Evolutionary conservation across 2,888 invertebrate genomes (phyloP).

Genomic region (Gerosis bhagava): DNA sequence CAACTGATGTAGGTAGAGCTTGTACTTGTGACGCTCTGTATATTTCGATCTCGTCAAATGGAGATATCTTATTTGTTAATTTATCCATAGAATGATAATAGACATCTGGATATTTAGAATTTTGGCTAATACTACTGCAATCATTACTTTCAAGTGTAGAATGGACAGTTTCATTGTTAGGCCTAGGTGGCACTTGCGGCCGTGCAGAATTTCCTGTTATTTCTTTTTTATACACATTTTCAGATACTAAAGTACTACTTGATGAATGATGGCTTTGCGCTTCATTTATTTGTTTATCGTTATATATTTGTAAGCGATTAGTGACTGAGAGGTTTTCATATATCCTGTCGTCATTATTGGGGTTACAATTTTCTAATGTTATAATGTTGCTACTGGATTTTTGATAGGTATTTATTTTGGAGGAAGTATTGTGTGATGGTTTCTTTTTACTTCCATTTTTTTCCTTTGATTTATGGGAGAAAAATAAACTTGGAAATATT

Average conservation of each 20-base stretch:
- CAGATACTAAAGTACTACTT: constrained; percentile 68
- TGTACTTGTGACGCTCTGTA: constrained; percentile 58
- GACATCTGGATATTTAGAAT: constrained; percentile 56
- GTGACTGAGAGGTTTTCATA: constrained; percentile 64
- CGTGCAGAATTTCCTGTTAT: constrained; percentile 51
- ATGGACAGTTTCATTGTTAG: constrained; percentile 44
- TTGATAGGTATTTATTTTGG: constrained; percentile 58
- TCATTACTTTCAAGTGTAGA: constrained; percentile 33
- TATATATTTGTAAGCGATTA: constrained; percentile 40
- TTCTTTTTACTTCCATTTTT: constrained; percentile 51
- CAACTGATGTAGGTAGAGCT: constrained; percentile 61
- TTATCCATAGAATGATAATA: constrained; percentile 74
- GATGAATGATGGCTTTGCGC: constrained; percentile 61
- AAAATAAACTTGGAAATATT: constrained; percentile 65
- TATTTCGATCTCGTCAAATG: constrained; percentile 58
- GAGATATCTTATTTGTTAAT: constrained; percentile 53
- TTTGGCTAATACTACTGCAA: constrained; percentile 30
- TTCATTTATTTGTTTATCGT: constrained; percentile 43
- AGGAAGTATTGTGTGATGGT: constrained; percentile 32
- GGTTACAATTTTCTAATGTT: constrained; percentile 44
- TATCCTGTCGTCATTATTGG: constrained; percentile 53
- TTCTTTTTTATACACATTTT: too few species aligned
- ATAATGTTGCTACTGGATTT: constrained; percentile 49
- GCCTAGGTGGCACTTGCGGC: constrained; percentile 48
- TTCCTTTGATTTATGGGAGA: constrained; percentile 58